These are phyloP conservation scores for Paramisgurnus dabryanus DNA, from an alignment of 2,113 vertebrate genomes.

Conservation along the genomic window DNA sequence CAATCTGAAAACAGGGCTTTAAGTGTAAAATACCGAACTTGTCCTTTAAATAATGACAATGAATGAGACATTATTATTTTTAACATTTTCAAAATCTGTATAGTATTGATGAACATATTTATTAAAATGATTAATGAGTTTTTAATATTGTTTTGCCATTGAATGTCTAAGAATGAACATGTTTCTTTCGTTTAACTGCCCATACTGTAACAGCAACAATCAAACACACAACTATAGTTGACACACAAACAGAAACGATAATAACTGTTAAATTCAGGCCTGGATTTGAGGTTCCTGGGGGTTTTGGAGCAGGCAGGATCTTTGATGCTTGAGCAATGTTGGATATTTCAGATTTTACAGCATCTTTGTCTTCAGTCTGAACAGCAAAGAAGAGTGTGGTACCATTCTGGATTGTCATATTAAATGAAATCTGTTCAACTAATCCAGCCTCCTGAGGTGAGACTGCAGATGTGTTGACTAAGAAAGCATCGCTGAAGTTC, in stretches of 20 bases:
- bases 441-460: conserved; percentile 60
- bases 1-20: too few species aligned
- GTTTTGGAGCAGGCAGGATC: conserved; percentile 10
- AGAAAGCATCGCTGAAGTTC: conserved; percentile 59
- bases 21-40: too few species aligned
- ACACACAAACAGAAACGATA: conserved; percentile 10
- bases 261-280: conserved; percentile 5
- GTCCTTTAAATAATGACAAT: too few species aligned
- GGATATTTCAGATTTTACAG: conserved; percentile 62
- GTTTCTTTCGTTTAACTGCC: not conserved
- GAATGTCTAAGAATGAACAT: not conserved
- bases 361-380: conserved; percentile 54
- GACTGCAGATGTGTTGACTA: conserved; percentile 59
- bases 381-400: conserved; percentile 66
- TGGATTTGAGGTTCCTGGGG: not conserved
- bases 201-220: conserved; percentile 15
- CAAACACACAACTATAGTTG: not conserved
- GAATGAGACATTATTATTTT: too few species aligned
- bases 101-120: too few species aligned
- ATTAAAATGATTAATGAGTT: too few species aligned
- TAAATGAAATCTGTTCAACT: conserved; percentile 66
- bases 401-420: conserved; percentile 47
- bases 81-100: not conserved
- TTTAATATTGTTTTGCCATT: not conserved
- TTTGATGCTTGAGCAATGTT: conserved; percentile 65